These are phyloP conservation scores for Porites lutea DNA, from an alignment of 64 coral and sea anemone genomes.

Conservation along the genomic window DNA sequence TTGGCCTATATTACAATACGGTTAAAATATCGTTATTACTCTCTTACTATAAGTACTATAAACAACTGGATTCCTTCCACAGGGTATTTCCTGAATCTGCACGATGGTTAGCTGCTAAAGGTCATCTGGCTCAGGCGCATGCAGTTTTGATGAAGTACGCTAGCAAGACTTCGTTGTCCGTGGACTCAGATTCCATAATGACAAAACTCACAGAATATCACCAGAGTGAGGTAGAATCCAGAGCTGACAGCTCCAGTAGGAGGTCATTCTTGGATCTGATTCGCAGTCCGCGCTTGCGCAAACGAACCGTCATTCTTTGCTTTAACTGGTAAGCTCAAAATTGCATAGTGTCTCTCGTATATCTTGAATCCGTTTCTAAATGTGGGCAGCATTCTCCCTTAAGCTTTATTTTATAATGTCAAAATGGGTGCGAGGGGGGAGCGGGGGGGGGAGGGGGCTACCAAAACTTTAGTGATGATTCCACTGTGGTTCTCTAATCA, in stretches of 20 bases:
- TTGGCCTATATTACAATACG: no score
- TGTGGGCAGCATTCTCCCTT: no score
- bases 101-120: conserved; percentile 52
- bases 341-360: no score
- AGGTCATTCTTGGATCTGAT: conserved; percentile 39
- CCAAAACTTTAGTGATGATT: no score
- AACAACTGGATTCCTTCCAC: neutral
- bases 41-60: no score
- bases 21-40: no score
- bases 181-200: conserved; percentile 19
- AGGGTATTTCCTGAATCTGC: conserved; percentile 47
- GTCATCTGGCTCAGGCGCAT: conserved; percentile 20
- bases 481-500: no score
- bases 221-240: conserved; percentile 5
- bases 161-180: neutral
- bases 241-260: neutral
- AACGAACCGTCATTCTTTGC: conserved; percentile 43
- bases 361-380: no score
- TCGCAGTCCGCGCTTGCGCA: conserved; percentile 16
- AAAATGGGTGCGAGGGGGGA: no score
- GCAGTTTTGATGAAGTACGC: conserved; percentile 46
- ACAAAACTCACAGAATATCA: neutral
- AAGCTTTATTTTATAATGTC: no score
- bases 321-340: conserved; percentile 48
- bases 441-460: no score